Conservation (phyloP, 2,113 vertebrate genomes). For the Gobio gobio region DNA sequence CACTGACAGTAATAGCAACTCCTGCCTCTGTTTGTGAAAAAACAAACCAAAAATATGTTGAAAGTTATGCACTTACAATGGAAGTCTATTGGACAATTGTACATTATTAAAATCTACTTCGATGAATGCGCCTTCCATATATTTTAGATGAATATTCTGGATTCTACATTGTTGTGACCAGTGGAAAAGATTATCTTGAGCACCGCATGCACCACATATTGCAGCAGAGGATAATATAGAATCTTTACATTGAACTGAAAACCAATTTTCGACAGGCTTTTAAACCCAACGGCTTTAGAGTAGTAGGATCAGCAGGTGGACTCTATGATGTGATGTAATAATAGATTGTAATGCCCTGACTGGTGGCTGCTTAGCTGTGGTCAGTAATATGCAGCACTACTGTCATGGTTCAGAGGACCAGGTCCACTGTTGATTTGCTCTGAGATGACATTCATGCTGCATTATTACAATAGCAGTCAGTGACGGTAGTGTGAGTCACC, state of each 20-base stretch:
- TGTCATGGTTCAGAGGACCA: conserved; percentile 15
- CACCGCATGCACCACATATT: background rate
- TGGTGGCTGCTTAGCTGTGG: conserved; percentile 19
- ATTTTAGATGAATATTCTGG: background rate
- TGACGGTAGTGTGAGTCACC: conserved; percentile 22
- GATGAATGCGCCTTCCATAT: background rate
- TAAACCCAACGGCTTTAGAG: conserved; percentile 16
- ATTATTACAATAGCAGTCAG: conserved; percentile 47
- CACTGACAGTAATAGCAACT: background rate
- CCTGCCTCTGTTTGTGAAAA: background rate
- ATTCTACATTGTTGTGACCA: background rate
- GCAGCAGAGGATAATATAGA: background rate
- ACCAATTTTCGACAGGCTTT: conserved; percentile 9
- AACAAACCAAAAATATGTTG: background rate
- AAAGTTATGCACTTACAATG: background rate
- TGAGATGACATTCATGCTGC: conserved; percentile 43
- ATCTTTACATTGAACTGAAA: conserved; percentile 12
- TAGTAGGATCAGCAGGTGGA: conserved; percentile 36
- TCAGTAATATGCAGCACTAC: conserved; percentile 36
- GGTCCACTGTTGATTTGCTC: conserved; percentile 37
- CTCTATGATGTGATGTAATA: conserved; percentile 30
- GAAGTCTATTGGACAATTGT: too few relatives aligned
- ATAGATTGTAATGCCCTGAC: conserved; percentile 23
- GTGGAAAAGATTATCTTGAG: background rate
- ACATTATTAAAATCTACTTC: background rate